Percentiles rank a stretch among this genome's conserved stretches.
phyloP scores from a whole-genome alignment of 2,797 vertebrate species.

The Huso huso region DNA sequence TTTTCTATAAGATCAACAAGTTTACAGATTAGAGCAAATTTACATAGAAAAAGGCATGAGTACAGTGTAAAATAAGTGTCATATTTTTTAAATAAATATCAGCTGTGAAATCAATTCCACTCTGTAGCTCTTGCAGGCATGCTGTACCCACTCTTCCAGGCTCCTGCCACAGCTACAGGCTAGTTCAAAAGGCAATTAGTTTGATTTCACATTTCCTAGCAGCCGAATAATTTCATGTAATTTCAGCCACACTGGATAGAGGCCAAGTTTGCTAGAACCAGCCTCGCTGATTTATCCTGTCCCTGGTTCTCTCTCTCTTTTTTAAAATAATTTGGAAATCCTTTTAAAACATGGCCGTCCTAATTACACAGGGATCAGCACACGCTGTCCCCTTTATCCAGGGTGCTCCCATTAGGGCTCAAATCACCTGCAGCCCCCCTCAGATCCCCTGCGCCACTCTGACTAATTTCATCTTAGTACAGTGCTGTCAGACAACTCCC shows the following conservation, averaged over 20 bases:
- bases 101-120: conserved; percentile 46
- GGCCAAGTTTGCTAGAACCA: conserved; percentile 74
- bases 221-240: conserved; percentile 79
- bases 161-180: conserved; percentile 41
- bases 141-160: conserved; percentile 26
- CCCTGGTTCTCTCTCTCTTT: conserved; percentile 16
- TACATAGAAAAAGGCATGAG: conserved; percentile 38
- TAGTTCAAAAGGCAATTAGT: conserved; percentile 78
- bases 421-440: conserved; percentile 71
- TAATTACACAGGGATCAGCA: conserved; percentile 79
- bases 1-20: conserved; percentile 31
- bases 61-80: conserved; percentile 39
- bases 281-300: conserved; percentile 59
- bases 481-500: conserved; percentile 83
- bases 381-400: conserved; percentile 65
- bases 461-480: conserved; percentile 83
- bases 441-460: conserved; percentile 68
- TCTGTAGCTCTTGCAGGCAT: conserved; percentile 22
- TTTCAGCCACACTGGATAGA: conserved; percentile 72
- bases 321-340: conserved; percentile 68
- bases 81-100: conserved; percentile 37
- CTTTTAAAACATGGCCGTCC: conserved; percentile 73
- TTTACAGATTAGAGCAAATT: conserved; percentile 36
- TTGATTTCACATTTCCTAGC: conserved; percentile 78
- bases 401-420: conserved; percentile 70